Percentiles rank a stretch among this genome's conserved stretches.
Conservation (phyloP, 2,797 vertebrate species). For the Macroramphosus scolopax region DNA sequence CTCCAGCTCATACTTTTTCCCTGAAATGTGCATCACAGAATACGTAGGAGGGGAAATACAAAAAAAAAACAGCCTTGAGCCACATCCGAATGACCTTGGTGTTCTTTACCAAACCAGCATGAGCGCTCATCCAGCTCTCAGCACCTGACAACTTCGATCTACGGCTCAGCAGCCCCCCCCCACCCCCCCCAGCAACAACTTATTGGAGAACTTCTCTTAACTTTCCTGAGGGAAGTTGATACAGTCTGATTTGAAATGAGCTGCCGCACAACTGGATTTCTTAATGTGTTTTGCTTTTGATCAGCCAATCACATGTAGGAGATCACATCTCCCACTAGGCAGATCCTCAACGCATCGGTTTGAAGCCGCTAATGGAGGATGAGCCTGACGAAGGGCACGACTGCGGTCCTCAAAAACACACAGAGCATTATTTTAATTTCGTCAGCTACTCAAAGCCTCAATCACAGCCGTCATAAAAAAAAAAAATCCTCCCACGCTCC, state of each 20-base stretch:
- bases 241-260: slow-evolving; percentile 25
- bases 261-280: slow-evolving; percentile 10
- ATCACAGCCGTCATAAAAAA: slow-evolving; percentile 40
- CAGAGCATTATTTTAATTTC: slow-evolving; percentile 43
- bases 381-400: slow-evolving; percentile 26
- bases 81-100: slow-evolving; percentile 44
- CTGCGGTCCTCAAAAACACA: slow-evolving; percentile 23
- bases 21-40: slow-evolving; percentile 8
- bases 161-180: no score
- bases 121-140: slow-evolving; percentile 20
- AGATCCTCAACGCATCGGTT: slow-evolving; percentile 35
- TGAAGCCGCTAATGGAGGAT: slow-evolving; percentile 32
- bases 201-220: slow-evolving; percentile 48
- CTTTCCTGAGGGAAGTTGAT: slow-evolving; percentile 41
- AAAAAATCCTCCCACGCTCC: slow-evolving; percentile 23
- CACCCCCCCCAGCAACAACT: no score
- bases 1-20: slow-evolving; percentile 1
- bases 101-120: slow-evolving; percentile 10
- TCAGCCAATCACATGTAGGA: no score
- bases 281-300: no score
- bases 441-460: slow-evolving; percentile 49
- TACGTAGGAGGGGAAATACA: slow-evolving; percentile 10
- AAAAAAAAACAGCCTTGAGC: slow-evolving; percentile 17
- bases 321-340: slow-evolving; percentile 29
- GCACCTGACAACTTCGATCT: slow-evolving; percentile 49